Evolutionary conservation across 2,113 vertebrate genomes (phyloP).

Genomic region (Andinoacara biseriatus): DNA sequence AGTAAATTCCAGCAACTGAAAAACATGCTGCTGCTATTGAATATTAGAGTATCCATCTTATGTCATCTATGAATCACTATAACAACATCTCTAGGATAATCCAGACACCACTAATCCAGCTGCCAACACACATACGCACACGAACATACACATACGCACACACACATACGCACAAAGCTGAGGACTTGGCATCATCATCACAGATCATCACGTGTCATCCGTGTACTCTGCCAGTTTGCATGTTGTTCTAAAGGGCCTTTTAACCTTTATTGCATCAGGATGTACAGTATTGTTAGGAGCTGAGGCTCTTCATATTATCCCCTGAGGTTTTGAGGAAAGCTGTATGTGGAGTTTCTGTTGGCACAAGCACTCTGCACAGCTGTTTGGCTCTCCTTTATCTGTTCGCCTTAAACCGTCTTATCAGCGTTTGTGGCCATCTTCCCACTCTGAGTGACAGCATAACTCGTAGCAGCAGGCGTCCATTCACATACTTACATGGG

Average conservation of each 20-base stretch:
- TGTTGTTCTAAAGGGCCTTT: neutral
- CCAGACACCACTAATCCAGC: constrained; percentile 30
- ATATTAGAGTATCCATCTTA: neutral
- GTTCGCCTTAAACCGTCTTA: neutral
- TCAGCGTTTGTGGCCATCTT: neutral
- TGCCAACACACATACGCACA: neutral
- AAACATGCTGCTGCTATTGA: neutral
- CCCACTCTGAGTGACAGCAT: neutral
- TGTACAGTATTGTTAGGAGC: no score
- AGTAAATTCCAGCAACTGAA: neutral
- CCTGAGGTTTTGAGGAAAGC: neutral
- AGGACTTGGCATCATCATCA: constrained; percentile 5
- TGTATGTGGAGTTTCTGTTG: neutral
- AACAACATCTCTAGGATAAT: neutral
- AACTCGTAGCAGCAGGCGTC: neutral
- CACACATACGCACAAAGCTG: neutral
- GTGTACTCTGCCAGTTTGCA: neutral
- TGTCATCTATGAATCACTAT: constrained; percentile 26
- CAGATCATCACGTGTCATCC: neutral
- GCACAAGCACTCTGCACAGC: neutral
- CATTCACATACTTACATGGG: neutral
- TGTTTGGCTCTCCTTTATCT: neutral
- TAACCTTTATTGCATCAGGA: neutral
- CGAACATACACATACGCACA: constrained; percentile 4
- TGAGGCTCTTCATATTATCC: neutral